Percentiles rank a stretch among this genome's conserved stretches.
phyloP scores from a whole-genome alignment of 2,888 invertebrate species.

The Drosophila vallismaia region DNA sequence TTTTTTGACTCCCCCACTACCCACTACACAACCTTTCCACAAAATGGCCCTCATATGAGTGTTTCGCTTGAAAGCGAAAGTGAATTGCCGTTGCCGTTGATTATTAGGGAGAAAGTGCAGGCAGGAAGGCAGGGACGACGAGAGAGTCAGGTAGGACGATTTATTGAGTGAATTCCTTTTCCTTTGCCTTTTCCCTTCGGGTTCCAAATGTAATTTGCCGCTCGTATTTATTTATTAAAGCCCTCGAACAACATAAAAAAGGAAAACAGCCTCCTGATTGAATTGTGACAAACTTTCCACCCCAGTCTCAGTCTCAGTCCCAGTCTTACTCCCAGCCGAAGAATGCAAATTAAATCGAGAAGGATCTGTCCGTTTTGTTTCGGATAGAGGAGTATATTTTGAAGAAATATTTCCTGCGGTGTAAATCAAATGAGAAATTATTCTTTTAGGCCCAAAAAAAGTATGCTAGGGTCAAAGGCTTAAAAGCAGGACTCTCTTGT shows the following conservation, averaged over 20 bases:
- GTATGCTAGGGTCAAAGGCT: constrained; percentile 44
- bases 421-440: too few relatives aligned
- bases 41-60: constrained; percentile 18
- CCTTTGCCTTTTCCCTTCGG: constrained; percentile 54
- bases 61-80: constrained; percentile 32
- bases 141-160: neutral
- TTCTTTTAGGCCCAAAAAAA: too few relatives aligned
- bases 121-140: neutral
- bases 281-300: constrained; percentile 68
- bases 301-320: neutral
- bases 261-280: constrained; percentile 60
- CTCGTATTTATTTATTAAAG: constrained; percentile 75
- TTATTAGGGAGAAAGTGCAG: constrained; percentile 4
- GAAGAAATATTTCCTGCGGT: too few relatives aligned
- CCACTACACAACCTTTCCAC: neutral
- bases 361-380: neutral
- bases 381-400: too few relatives aligned
- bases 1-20: constrained; percentile 27
- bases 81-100: constrained; percentile 33
- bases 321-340: constrained; percentile 32
- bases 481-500: constrained; percentile 35
- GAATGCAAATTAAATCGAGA: constrained; percentile 73
- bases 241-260: constrained; percentile 26
- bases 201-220: constrained; percentile 73
- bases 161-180: constrained; percentile 45